A percentile compares a stretch with the other conserved stretches of the same genome.
Evolutionary conservation across 2,888 invertebrate genomes (phyloP).

Genomic region (Miltochrista miniata): DNA sequence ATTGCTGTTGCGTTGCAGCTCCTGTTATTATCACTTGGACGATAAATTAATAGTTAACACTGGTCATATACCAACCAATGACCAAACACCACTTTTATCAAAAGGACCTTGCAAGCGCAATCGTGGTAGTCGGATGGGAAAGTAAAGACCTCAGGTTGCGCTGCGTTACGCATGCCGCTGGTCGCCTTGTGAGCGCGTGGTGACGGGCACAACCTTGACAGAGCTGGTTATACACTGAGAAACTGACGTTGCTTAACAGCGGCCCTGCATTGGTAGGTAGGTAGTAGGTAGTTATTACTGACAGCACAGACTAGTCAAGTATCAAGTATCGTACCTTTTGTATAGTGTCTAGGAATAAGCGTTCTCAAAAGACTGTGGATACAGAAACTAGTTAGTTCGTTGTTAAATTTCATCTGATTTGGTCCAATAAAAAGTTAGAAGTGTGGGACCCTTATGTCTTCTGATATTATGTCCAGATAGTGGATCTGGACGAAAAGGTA

Average conservation of each 20-base stretch:
- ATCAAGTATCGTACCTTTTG: not conserved
- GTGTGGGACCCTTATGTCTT: too few relatives aligned
- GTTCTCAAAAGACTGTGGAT: too few relatives aligned
- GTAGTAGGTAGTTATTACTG: not conserved
- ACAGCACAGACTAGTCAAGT: not conserved
- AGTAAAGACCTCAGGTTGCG: conserved; percentile 71
- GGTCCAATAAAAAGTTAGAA: too few relatives aligned
- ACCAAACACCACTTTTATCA: not conserved
- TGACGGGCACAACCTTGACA: conserved; percentile 78
- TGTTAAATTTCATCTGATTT: too few relatives aligned
- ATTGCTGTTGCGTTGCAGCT: too few relatives aligned
- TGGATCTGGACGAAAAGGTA: too few relatives aligned
- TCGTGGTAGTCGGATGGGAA: conserved; percentile 54
- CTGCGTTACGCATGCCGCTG: conserved; percentile 45
- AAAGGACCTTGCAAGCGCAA: conserved; percentile 33
- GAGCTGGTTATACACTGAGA: conserved; percentile 57
- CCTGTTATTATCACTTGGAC: too few relatives aligned
- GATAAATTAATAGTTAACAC: too few relatives aligned
- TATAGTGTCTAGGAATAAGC: too few relatives aligned
- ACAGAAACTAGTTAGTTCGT: too few relatives aligned
- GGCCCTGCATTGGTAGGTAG: conserved; percentile 7
- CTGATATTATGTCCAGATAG: too few relatives aligned
- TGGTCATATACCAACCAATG: too few relatives aligned
- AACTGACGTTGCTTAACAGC: conserved; percentile 28
- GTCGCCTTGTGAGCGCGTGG: conserved; percentile 33